Evolutionary conservation across 2,888 invertebrate genomes (phyloP).

Genomic region (Melipona beecheii): DNA sequence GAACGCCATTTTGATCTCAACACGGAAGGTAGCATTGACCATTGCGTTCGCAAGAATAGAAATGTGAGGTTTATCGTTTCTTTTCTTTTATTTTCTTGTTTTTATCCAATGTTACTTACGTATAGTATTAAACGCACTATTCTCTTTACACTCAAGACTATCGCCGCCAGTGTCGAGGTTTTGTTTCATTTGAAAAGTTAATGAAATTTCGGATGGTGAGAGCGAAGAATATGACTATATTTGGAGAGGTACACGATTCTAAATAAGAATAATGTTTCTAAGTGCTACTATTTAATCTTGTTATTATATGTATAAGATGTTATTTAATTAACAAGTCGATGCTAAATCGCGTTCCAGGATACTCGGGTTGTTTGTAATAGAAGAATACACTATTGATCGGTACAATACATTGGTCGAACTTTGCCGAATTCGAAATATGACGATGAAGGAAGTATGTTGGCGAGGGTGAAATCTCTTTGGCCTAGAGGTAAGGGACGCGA

Average conservation of each 20-base stretch:
- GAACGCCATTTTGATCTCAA: slow-evolving; percentile 45
- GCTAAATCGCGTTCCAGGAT: slow-evolving; percentile 69
- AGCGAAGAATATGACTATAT: slow-evolving; percentile 39
- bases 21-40: slow-evolving; percentile 23
- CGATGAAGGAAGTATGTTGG: background rate
- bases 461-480: slow-evolving; percentile 70
- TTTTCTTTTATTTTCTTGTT: slow-evolving; percentile 13
- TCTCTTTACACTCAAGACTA: slow-evolving; percentile 43
- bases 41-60: slow-evolving; percentile 26
- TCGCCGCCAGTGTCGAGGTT: slow-evolving; percentile 45
- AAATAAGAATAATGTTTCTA: slow-evolving; percentile 82
- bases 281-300: slow-evolving; percentile 83
- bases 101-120: slow-evolving; percentile 60
- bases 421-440: slow-evolving; percentile 45
- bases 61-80: background rate
- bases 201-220: slow-evolving; percentile 37
- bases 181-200: slow-evolving; percentile 23
- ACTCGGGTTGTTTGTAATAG: slow-evolving; percentile 43
- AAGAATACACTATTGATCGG: slow-evolving; percentile 39
- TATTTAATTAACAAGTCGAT: slow-evolving; percentile 75
- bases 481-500: slow-evolving; percentile 66
- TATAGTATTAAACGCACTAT: slow-evolving; percentile 68
- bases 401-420: slow-evolving; percentile 42
- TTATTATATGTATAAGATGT: slow-evolving; percentile 84
- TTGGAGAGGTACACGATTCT: slow-evolving; percentile 78